Evolutionary conservation across 2,888 invertebrate species (phyloP), one percentile per base, ranked within the genome.

Genomic region (Drosophila glabriapex): DNA sequence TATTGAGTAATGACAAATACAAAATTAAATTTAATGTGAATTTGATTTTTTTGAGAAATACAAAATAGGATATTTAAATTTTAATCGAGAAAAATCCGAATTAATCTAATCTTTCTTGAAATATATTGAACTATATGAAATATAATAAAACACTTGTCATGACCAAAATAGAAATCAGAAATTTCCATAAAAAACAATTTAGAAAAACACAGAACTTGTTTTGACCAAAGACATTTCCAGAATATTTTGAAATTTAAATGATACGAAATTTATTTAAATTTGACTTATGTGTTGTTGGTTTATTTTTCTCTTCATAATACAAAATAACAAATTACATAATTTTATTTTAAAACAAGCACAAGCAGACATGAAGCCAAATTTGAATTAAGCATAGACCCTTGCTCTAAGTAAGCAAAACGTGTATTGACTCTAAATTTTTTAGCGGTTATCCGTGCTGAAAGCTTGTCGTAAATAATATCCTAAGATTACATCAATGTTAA

Each of bases 1-100:
- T 14, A 14, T 22, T 22, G 0, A 0, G 12, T 3, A 6, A 3
- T 6, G 12, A 1, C 22, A 22, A 22, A 22, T 0, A 14, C 12
- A 22, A 19, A 39, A 9, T 39, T 19, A 39, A 35, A 35, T 14
- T 14, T 4, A 12, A 35, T 2, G 1, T 14, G 14, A 35, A 5
- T 35, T 35, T 12, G 0, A 14, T 35, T 35, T 35, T 4, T 14
- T 33, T 12, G 1, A 33, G 19, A 39, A 19, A 9, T 9, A 7
- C 19, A 39, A 9, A 39, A 41, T 41, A 0, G 12, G 2, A 3
- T 41, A 41, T n/a, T 1, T 1, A 43, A 12, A 43, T 14, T 43
- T 3, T 33, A 12, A 12, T 43, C 6, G 1, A 1, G n/a, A n/a
- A 41, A n/a, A 35, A 14, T 14, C 1, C 14, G 0, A 16, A 16